Evolutionary conservation across 2,888 invertebrate genomes (phyloP), one percentile per base, ranked within the genome.

Genomic region (Brachyptera putata): DNA sequence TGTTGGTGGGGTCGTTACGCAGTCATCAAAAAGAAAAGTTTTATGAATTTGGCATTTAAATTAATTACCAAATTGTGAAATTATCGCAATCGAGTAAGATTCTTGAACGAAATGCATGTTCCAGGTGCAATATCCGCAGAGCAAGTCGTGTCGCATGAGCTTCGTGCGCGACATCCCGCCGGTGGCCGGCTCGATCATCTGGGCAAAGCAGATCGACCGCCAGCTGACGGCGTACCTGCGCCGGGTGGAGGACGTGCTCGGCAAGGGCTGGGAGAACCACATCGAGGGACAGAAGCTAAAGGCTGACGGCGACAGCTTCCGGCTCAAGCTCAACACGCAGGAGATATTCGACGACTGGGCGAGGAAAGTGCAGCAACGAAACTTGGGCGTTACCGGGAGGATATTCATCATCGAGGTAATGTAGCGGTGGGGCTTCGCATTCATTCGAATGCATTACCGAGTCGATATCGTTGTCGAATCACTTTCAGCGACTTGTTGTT

Each of bases 311-410:
- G 98, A 99, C 72, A 97, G 95, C 75, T 99, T 99, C 77, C 87
- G 95, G 14, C 79, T 91, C 61, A 98, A 99, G 74, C 80, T 99
- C 37, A 96, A 96, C 72, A 98, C 97, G 0, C 91, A 93, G 70
- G 95, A 95, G 73, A 92, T 99, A 50, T 99, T 99, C 73, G 96
- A 99, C 70, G 97, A 98, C 70, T 99, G 99, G 99, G 90, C 95
- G 37, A 83, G 91, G 37, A 93, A 90, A 77, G 87, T 97, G 1
- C 95, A 95, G 72, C 92, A 95, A 74, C 85, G 95, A 59, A 95
- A 96, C 74, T 81, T 96, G 43, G 94, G 95, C 11, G 95, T 96
- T 13, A 88, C 91, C 13, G 97, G 97, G 0, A 84, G 95, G 56
- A 96, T 98, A 67, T 97, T 96, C 72, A 89, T 89, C 1, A 95